phyloP scores from a whole-genome alignment of 1,140 invertebrate genomes.

The Orchesella cincta region DNA sequence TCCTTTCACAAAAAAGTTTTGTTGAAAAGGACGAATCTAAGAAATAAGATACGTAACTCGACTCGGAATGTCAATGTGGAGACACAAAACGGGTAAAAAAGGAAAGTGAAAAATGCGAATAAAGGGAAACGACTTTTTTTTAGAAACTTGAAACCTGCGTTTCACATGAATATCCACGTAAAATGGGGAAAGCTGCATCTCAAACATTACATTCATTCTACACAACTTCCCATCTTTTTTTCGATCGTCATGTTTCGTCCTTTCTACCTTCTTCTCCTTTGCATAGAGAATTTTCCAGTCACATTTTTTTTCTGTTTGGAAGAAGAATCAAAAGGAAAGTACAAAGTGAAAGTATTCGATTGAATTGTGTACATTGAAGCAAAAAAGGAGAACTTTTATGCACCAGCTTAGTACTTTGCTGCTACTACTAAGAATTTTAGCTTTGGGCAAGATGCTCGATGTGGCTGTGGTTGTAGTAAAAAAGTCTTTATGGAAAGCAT shows the following conservation, averaged over 20 bases:
- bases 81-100: neutral
- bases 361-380: constrained; percentile 1
- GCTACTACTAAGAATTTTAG: neutral
- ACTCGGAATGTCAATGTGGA: neutral
- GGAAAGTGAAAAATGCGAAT: constrained; percentile 10
- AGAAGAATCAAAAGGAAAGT: neutral
- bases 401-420: no score
- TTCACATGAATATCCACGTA: no score
- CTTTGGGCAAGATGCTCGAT: no score
- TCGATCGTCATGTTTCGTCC: neutral
- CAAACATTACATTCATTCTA: no score
- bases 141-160: constrained; percentile 8
- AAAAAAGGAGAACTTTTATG: neutral
- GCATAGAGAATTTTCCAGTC: neutral
- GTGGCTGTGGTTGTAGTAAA: no score
- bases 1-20: neutral
- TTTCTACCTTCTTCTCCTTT: neutral
- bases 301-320: neutral
- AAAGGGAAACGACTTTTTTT: neutral
- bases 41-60: neutral
- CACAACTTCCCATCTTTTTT: neutral
- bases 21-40: neutral
- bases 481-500: neutral
- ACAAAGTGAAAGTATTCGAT: constrained; percentile 14
- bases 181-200: no score